Evolutionary conservation across 2,797 vertebrate species (phyloP), one percentile per base, ranked within the genome.

Genomic region (Neosilurus hyrtlii): DNA sequence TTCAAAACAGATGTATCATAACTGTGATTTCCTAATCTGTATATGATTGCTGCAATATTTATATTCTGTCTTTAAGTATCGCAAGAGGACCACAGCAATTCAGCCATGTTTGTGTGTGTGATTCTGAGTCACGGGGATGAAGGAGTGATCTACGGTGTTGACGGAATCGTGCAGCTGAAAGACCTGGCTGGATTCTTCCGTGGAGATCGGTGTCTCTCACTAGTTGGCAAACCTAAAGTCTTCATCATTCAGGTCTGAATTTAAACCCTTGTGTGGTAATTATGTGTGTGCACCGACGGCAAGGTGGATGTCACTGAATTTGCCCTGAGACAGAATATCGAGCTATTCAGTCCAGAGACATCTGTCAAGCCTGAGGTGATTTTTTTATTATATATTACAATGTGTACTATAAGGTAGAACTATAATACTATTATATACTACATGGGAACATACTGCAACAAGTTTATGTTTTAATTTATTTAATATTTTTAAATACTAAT

Each of bases 211-310:
- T 95, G 94, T 82, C 52, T 0, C 57, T 87, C 87, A 70, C 88
- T 95, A 73, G 89, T 92, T 80, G 94, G 94, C 15, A 95, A 95
- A 86, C 94, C 94, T 0, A 95, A 95, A 65, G 92, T 95, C 18
- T 95, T 95, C 89, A 93, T 95, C 80, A 93, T 95, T 73, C 94
- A 95, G 94, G 94, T 95, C 8, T 71, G 90, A 77, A 63, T 56
- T n/a, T 15, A 14, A 74, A 54, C 30, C 14, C 71, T 61, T 61
- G 20, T 43, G 11, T 2, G 4, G n/a, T 26, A 75, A 9, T 43
- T 43, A 43, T 43, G 8, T 43, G 30, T 43, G 8, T 43, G 30
- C 30, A 30, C 30, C 30, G 30, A 30, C 30, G 30, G 30, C 30
- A 30, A 30, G 30, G 30, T 30, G 43, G 43, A 43, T 43, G 43